phyloP scores from a whole-genome alignment of 2,113 vertebrate species.

The Salvelinus sp. region DNA sequence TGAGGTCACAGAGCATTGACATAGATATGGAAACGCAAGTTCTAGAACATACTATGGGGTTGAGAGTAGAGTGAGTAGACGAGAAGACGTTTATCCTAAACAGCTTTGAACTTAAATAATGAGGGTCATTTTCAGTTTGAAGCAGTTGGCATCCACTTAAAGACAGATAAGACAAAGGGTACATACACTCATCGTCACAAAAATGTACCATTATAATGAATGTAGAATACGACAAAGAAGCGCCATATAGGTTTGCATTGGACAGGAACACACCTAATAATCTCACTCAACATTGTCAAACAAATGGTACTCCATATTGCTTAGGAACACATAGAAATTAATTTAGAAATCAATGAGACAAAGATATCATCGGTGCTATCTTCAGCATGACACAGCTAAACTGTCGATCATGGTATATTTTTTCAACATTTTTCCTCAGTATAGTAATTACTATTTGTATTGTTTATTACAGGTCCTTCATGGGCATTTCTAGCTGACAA shows the following conservation, averaged over 20 bases:
- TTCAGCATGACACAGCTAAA: constrained; percentile 93
- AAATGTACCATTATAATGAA: constrained; percentile 87
- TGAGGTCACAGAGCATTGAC: constrained; percentile 67
- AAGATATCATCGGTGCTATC: constrained; percentile 84
- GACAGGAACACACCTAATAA: constrained; percentile 92
- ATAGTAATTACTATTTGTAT: constrained; percentile 75
- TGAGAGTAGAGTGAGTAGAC: constrained; percentile 73
- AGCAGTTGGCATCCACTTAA: constrained; percentile 91
- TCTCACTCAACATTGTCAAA: constrained; percentile 93
- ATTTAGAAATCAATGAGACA: constrained; percentile 85
- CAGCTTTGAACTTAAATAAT: constrained; percentile 77
- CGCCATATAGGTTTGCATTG: constrained; percentile 90
- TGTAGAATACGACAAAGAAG: constrained; percentile 92
- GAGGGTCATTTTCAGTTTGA: constrained; percentile 76
- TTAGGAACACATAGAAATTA: constrained; percentile 97
- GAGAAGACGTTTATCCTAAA: constrained; percentile 76
- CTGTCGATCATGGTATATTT: constrained; percentile 82
- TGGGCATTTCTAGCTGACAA: constrained; percentile 94
- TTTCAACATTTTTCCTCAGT: constrained; percentile 66
- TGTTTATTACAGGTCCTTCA: constrained; percentile 88
- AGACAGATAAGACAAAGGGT: constrained; percentile 86
- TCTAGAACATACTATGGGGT: constrained; percentile 64
- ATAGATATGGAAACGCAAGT: constrained; percentile 66
- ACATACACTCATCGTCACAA: constrained; percentile 85
- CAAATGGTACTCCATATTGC: constrained; percentile 98